phyloP scores from a whole-genome alignment of 1,140 invertebrate genomes.

The Notospermus geniculatus region DNA sequence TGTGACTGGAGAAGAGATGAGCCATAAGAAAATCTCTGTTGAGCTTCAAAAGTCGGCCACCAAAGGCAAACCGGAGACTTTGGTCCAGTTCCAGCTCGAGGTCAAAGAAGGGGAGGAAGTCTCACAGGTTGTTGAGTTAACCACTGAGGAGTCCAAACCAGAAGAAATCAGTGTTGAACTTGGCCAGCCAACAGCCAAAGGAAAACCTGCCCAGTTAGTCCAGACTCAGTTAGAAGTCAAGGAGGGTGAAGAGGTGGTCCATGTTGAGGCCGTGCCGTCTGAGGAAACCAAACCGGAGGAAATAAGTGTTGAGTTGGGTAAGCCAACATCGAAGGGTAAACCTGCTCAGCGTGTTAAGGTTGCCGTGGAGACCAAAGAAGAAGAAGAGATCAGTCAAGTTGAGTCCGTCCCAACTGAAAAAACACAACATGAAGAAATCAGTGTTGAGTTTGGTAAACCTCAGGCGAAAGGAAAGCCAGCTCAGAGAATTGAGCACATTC shows the following conservation, averaged over 20 bases:
- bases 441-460: slow-evolving; percentile 13
- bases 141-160: slow-evolving; percentile 10
- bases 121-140: neutral
- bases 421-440: slow-evolving; percentile 22
- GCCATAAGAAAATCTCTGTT: slow-evolving; percentile 1
- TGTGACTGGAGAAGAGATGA: neutral
- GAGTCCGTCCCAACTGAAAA: neutral
- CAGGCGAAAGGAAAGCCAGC: neutral
- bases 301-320: slow-evolving; percentile 26
- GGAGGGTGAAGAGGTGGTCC: slow-evolving; percentile 14
- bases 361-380: slow-evolving; percentile 12
- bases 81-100: slow-evolving; percentile 13
- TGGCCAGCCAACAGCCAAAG: no score
- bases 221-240: no score
- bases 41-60: neutral
- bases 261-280: slow-evolving; percentile 14
- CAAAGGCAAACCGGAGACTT: neutral
- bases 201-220: no score
- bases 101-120: slow-evolving; percentile 11
- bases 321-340: slow-evolving; percentile 1
- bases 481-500: neutral
- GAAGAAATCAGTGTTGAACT: no score
- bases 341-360: slow-evolving; percentile 1
- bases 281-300: slow-evolving; percentile 21
- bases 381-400: slow-evolving; percentile 14